These are phyloP conservation scores for Pseudococcus longispinus DNA, from an alignment of 2,888 invertebrate species.

Conservation along the genomic window DNA sequence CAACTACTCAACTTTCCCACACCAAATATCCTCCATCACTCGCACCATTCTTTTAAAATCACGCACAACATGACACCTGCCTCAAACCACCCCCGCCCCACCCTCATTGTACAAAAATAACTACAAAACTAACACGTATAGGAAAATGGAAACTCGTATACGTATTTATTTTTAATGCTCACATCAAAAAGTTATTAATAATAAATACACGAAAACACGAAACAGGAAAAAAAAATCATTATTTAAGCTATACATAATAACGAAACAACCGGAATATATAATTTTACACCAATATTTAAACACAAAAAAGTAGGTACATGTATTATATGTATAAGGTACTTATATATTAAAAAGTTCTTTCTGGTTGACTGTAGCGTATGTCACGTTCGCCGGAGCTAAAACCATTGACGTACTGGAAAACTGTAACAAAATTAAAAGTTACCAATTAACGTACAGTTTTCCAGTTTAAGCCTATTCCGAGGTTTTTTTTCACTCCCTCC, in stretches of 20 bases:
- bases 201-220: slow-evolving; percentile 34
- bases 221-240: slow-evolving; percentile 6
- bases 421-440: slow-evolving; percentile 59
- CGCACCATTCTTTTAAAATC: neutral
- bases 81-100: neutral
- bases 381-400: slow-evolving; percentile 63
- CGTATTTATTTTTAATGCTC: slow-evolving; percentile 30
- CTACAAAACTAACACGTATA: neutral
- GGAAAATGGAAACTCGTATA: slow-evolving; percentile 25
- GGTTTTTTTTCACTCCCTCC: neutral
- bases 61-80: neutral
- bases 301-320: slow-evolving; percentile 13
- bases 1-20: too few relatives aligned
- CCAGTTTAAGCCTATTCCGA: neutral
- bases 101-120: neutral
- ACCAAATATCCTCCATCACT: neutral
- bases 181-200: slow-evolving; percentile 20
- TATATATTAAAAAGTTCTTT: slow-evolving; percentile 75
- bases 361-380: slow-evolving; percentile 71
- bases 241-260: slow-evolving; percentile 30
- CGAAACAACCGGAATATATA: slow-evolving; percentile 23
- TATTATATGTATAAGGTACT: neutral
- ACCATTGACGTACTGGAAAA: slow-evolving; percentile 61
- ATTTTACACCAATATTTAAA: slow-evolving; percentile 18
- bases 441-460: slow-evolving; percentile 3